These are phyloP conservation scores for Elgaria multicarinata DNA, from an alignment of 2,113 vertebrate species.

Conservation along the genomic window DNA sequence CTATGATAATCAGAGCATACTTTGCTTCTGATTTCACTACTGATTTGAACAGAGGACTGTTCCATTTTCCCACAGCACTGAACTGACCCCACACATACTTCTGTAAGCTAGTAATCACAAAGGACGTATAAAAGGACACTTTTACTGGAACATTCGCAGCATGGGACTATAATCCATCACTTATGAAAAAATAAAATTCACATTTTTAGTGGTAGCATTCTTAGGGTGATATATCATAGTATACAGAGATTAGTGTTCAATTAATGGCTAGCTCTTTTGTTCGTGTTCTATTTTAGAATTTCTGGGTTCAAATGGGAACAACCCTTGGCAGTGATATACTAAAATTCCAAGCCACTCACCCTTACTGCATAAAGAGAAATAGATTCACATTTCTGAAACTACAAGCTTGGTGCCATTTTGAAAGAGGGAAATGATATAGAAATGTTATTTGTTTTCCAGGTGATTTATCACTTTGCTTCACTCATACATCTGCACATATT, in stretches of 20 bases:
- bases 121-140: constrained; percentile 83
- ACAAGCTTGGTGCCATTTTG: constrained; percentile 56
- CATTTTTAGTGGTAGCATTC: constrained; percentile 80
- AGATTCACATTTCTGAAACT: constrained; percentile 72
- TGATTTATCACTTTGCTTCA: constrained; percentile 10
- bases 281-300: constrained; percentile 69
- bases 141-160: constrained; percentile 84
- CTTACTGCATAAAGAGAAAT: constrained; percentile 74
- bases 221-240: constrained; percentile 76
- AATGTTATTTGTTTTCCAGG: constrained; percentile 30
- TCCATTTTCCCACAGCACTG: constrained; percentile 86
- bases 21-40: constrained; percentile 87
- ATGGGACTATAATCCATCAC: constrained; percentile 83
- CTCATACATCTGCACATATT: constrained; percentile 20
- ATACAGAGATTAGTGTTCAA: constrained; percentile 80
- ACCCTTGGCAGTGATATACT: constrained; percentile 67
- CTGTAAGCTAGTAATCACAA: constrained; percentile 84
- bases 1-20: constrained; percentile 81
- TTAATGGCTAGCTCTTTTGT: constrained; percentile 72
- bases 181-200: constrained; percentile 81
- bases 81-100: constrained; percentile 88
- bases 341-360: constrained; percentile 77
- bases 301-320: constrained; percentile 72
- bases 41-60: constrained; percentile 79
- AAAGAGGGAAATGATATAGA: constrained; percentile 47